Conservation (phyloP, 1,140 invertebrate genomes). For the Drosophila miranda region DNA sequence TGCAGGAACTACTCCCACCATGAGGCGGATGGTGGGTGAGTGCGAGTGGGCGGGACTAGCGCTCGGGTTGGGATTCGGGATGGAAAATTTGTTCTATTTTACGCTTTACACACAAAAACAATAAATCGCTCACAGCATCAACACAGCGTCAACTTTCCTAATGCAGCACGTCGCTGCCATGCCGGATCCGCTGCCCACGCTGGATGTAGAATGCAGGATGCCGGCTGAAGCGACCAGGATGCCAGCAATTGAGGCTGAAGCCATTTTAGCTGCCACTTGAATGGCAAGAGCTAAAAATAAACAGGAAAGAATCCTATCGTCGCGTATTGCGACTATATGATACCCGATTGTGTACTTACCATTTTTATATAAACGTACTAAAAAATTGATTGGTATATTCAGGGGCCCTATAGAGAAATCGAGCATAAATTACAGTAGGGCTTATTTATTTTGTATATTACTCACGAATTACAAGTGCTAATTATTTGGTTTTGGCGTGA, state of each 20-base stretch:
- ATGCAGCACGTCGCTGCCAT: conserved; percentile 56
- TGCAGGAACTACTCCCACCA: conserved; percentile 16
- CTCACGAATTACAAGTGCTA: too few species aligned
- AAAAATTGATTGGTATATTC: too few species aligned
- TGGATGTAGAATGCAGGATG: conserved; percentile 23
- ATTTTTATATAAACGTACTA: too few species aligned
- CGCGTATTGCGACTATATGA: not conserved
- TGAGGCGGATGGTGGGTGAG: not conserved
- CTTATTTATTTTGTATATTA: too few species aligned
- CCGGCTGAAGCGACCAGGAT: conserved; percentile 49
- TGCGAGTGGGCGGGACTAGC: conserved; percentile 9
- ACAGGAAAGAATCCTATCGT: conserved; percentile 17
- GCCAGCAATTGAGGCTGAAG: conserved; percentile 74
- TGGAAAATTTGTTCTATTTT: conserved; percentile 75
- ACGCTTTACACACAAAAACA: conserved; percentile 77
- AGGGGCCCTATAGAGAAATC: too few species aligned
- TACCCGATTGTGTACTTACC: too few species aligned
- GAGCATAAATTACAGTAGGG: too few species aligned
- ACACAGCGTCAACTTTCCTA: conserved; percentile 71
- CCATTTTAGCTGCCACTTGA: conserved; percentile 78
- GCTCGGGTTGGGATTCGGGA: not conserved
- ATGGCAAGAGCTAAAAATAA: conserved; percentile 56
- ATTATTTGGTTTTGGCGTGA: too few species aligned
- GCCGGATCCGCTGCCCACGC: conserved; percentile 21
- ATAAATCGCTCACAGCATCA: conserved; percentile 79